Conservation (phyloP, 92 coral and sea anemone species). For the Pocillopora meandrina region DNA sequence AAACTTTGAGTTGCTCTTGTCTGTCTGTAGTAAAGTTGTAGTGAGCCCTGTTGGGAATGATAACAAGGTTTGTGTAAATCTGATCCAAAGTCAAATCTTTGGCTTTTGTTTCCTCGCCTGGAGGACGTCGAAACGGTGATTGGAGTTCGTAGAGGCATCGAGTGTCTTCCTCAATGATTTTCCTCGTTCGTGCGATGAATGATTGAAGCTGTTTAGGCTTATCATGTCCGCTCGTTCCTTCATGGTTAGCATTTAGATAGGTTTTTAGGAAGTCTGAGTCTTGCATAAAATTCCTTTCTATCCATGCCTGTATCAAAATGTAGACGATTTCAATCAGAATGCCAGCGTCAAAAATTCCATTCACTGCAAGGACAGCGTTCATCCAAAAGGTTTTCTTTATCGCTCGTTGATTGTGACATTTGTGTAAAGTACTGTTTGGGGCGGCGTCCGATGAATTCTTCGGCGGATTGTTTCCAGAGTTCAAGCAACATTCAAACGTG, state of each 20-base stretch:
- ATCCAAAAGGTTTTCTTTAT: background rate
- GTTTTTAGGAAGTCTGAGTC: background rate
- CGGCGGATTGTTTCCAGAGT: background rate
- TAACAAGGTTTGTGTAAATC: background rate
- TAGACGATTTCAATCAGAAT: background rate
- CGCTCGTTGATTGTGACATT: conserved; percentile 14
- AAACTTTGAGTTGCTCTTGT: background rate
- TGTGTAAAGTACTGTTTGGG: background rate
- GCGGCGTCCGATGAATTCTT: background rate
- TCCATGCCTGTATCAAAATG: background rate
- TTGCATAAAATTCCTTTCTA: background rate
- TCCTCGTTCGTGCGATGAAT: too few species aligned
- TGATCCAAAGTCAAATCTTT: background rate
- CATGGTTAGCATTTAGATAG: background rate
- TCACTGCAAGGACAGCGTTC: background rate
- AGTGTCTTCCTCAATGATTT: too few species aligned
- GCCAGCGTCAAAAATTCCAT: background rate
- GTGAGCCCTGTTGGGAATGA: background rate
- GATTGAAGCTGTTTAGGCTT: too few species aligned
- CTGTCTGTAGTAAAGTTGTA: background rate
- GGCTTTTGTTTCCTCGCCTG: background rate
- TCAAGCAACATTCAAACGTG: background rate
- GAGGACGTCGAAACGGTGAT: background rate
- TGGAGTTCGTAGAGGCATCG: background rate
- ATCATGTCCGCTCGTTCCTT: too few species aligned